Evolutionary conservation across 2,797 vertebrate species (phyloP), one percentile per base, ranked within the genome.

Genomic region (Bovichtus variegatus): DNA sequence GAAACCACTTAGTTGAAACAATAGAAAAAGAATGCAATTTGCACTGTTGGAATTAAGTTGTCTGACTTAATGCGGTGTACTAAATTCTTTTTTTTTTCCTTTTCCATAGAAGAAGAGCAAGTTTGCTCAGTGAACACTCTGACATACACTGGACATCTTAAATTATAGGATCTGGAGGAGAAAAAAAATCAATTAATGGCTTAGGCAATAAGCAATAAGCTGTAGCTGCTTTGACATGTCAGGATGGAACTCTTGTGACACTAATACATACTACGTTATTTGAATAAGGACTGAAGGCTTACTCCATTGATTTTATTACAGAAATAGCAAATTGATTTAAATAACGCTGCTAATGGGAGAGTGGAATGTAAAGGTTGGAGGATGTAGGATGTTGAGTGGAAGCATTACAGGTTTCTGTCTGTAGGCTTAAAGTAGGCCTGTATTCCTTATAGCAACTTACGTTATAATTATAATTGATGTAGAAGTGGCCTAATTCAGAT

Each of bases 1-100:
- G 84, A 92, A 91, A 90, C 82, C 87, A 90, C 88, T 93, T 93
- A 89, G 77, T 81, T 90, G 87, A 90, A 98, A 98, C 97, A 97
- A 96, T 96, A 96, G 74, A 84, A 81, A 80, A 89, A 84, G 76
- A 91, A 86, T 79, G 83, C 76, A 85, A 88, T 88, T 91, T 89
- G 80, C 79, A 71, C 80, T 71, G 84, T 81, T 78, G 77, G 85
- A 90, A 91, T 91, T 86, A 89, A 90, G 78, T 87, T 81, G 84
- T 86, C 80, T 76, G 71, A 72, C 71, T 90, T 85, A 81, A 90
- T 87, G 82, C 53, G 61, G 58, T 85, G 77, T 31, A 71, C 69
- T 60, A 43, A 65, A 43, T 75, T 81, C 46, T 63, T 31, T 29
- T 21, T 25, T 53, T 49, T 23, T 41, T n/a, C n/a, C 4, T 9